A percentile compares a stretch with the other conserved stretches of the same genome.
Conservation (phyloP, 2,888 invertebrate genomes). For the Blomia tropicalis region DNA sequence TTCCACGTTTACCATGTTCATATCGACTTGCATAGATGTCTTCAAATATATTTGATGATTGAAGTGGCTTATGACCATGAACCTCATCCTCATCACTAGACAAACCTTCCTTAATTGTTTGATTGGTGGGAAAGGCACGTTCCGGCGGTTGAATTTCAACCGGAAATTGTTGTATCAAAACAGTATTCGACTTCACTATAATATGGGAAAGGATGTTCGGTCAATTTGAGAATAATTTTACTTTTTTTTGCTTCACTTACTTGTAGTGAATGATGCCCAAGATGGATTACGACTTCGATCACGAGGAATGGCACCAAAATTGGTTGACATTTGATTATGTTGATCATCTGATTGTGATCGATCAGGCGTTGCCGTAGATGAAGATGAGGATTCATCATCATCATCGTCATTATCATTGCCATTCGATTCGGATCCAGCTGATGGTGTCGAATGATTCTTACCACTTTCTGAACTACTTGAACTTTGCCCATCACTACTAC, state of each 20-base stretch:
- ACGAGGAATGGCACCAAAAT: constrained; percentile 18
- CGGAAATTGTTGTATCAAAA: background rate
- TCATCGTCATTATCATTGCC: too few species aligned
- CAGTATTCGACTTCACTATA: constrained; percentile 14
- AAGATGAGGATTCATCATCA: constrained; percentile 8
- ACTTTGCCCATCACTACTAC: background rate
- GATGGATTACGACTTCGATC: constrained; percentile 17
- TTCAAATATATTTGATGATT: too few species aligned
- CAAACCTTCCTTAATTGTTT: constrained; percentile 4
- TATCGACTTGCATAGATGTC: too few species aligned
- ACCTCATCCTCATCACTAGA: constrained; percentile 9
- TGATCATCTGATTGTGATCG: background rate
- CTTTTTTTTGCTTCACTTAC: background rate
- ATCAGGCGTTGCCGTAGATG: constrained; percentile 14
- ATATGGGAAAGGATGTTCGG: too few species aligned
- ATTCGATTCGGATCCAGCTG: background rate
- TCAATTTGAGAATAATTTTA: background rate
- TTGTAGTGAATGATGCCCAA: constrained; percentile 16
- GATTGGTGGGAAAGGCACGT: constrained; percentile 7
- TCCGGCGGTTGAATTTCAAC: background rate
- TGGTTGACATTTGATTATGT: background rate
- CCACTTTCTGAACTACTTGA: too few species aligned
- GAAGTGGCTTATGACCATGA: too few species aligned
- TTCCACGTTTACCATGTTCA: too few species aligned
- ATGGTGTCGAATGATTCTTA: constrained; percentile 4